Percentiles rank a stretch among this genome's conserved stretches.
phyloP scores from a whole-genome alignment of 2,888 invertebrate genomes.

The Drosophila ustulata region DNA sequence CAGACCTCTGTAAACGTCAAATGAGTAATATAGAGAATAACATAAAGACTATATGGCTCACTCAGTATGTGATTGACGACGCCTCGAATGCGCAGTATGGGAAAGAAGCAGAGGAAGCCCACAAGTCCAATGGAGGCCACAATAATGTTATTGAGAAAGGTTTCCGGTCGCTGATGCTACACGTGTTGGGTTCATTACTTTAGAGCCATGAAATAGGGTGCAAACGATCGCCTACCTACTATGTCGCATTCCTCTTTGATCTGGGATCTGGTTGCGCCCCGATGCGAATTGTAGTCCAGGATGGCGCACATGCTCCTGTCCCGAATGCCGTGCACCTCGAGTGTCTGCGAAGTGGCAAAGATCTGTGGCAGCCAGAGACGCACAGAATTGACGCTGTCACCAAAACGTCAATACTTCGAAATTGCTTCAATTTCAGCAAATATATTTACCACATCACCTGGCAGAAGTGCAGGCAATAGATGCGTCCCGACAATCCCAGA shows the following conservation, averaged over 20 bases:
- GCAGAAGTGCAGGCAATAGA: conserved; percentile 63
- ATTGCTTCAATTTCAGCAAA: too few relatives aligned
- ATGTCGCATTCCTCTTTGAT: conserved; percentile 48
- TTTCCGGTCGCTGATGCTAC: conserved; percentile 45
- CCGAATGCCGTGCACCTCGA: conserved; percentile 73
- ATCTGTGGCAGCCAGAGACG: conserved; percentile 94
- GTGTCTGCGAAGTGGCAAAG: conserved; percentile 88
- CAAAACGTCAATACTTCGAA: neutral
- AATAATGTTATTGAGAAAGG: conserved; percentile 64
- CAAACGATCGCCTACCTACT: conserved; percentile 63
- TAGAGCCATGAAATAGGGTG: conserved; percentile 42
- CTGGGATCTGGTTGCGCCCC: neutral
- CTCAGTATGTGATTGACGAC: conserved; percentile 64
- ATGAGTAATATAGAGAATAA: too few relatives aligned
- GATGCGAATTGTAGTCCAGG: conserved; percentile 60
- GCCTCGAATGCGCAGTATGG: conserved; percentile 49
- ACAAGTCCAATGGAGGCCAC: conserved; percentile 57
- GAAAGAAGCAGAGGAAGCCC: conserved; percentile 51
- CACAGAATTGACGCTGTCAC: conserved; percentile 89
- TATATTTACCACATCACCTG: conserved; percentile 63
- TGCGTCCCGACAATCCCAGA: conserved; percentile 45
- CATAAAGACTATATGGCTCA: conserved; percentile 39
- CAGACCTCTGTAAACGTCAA: conserved; percentile 76
- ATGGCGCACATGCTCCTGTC: conserved; percentile 75
- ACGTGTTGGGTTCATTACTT: conserved; percentile 42